Evolutionary conservation across 2,888 invertebrate genomes (phyloP), one percentile per base, ranked within the genome.

Genomic region (Timema cristinae): DNA sequence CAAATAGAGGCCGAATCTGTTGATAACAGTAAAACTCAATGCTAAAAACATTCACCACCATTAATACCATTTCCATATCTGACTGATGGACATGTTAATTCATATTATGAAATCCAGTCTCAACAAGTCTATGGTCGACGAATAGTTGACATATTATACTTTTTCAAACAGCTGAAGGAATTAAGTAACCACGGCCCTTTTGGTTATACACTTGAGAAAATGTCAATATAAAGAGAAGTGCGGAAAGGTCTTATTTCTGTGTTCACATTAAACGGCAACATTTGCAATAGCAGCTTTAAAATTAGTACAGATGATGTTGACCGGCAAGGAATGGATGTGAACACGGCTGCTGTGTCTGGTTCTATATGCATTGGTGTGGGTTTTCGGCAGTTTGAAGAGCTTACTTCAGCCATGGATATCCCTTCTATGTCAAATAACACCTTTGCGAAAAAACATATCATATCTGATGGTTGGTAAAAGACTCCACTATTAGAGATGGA

Each of bases 251-350:
- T 61, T 48, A 7, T 8, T 6, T 63, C 32, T 48, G 48, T 63
- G 32, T 63, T 63, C 16, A 63, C 9, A 47, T 32, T 63, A 9
- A n/a, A 63, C 32, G 16, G 63, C 47, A 63, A 63, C 63, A 63
- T 32, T 16, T 63, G 47, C 47, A 15, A 63, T 13, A 8, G 11
- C 13, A 16, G 48, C 4, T 16, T 47, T 15, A 63, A 8, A 11
- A 13, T 63, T 48, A 11, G 47, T 48, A 63, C 32, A 32, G 10
- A 47, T n/a, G n/a, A n/a, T 63, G 8, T 48, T 63, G 48, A 11
- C 11, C 47, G 48, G 0, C 11, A 47, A 63, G 47, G 10, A 7
- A 63, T 47, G 47, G 5, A 16, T 63, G 63, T 47, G 32, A 16
- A 47, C 7, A 63, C 63, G 4, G 47, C 8, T 48, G 32, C 63